Conservation (phyloP, 2,797 vertebrate species). For the Rhodeus uyekii region DNA sequence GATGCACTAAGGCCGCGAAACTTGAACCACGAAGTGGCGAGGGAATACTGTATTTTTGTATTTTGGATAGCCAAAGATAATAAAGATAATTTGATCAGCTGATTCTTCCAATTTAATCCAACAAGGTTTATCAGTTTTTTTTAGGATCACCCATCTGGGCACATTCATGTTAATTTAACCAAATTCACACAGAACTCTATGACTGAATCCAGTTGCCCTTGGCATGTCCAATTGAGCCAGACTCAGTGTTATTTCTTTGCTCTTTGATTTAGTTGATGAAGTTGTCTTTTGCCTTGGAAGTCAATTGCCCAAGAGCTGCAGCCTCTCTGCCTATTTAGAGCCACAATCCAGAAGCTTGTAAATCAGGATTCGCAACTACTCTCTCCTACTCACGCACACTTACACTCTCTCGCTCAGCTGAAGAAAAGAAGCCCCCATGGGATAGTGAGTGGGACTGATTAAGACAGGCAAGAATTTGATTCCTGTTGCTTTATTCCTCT, state of each 20-base stretch:
- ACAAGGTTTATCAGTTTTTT: background rate
- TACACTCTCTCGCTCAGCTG: constrained; percentile 26
- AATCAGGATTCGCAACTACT: constrained; percentile 53
- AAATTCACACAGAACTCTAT: background rate
- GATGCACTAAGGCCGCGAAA: too few relatives aligned
- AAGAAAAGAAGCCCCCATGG: constrained; percentile 29
- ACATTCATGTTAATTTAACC: background rate
- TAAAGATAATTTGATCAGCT: background rate
- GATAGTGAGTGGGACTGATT: constrained; percentile 41
- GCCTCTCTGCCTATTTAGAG: constrained; percentile 48
- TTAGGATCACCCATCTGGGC: background rate
- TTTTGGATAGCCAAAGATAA: background rate
- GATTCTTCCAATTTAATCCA: background rate
- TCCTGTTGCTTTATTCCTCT: constrained; percentile 37
- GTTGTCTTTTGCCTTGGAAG: constrained; percentile 67
- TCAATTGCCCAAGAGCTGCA: constrained; percentile 58
- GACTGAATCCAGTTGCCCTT: constrained; percentile 58
- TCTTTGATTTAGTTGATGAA: constrained; percentile 71
- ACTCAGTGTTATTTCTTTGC: constrained; percentile 64
- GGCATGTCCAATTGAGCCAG: constrained; percentile 57
- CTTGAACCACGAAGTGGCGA: too few relatives aligned
- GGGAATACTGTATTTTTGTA: too few relatives aligned
- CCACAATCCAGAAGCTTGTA: constrained; percentile 55
- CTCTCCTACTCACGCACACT: constrained; percentile 30
- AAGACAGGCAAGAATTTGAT: constrained; percentile 44